Conservation (phyloP, 2,888 invertebrate genomes). For the Patella depressa region DNA sequence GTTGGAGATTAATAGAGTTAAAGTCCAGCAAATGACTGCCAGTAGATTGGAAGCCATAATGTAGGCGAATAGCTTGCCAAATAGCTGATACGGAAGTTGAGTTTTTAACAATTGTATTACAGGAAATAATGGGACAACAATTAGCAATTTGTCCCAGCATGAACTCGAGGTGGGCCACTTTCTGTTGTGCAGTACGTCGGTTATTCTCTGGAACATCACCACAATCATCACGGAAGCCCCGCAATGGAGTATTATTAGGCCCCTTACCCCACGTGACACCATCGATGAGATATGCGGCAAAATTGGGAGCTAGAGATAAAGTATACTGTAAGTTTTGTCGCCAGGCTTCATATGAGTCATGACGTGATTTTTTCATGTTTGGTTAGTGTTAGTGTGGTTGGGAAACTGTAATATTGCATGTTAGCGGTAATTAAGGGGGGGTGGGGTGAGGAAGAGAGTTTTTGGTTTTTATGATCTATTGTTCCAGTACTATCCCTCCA, state of each 20-base stretch:
- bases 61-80: slow-evolving; percentile 25
- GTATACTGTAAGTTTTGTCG: slow-evolving; percentile 38
- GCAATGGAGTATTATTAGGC: slow-evolving; percentile 13
- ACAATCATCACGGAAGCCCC: slow-evolving; percentile 24
- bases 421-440: no score
- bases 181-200: no score
- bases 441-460: no score
- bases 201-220: slow-evolving; percentile 18
- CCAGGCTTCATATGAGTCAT: slow-evolving; percentile 43
- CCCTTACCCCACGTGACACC: slow-evolving; percentile 25
- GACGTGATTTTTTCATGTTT: slow-evolving; percentile 41
- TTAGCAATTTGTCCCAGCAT: not conserved
- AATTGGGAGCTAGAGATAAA: slow-evolving; percentile 35
- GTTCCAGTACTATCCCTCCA: no score
- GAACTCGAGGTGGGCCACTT: not conserved
- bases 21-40: slow-evolving; percentile 40
- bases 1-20: slow-evolving; percentile 31
- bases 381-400: no score
- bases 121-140: not conserved
- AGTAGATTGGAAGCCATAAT: slow-evolving; percentile 37
- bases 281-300: slow-evolving; percentile 25
- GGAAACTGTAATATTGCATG: no score
- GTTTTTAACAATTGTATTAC: not conserved
- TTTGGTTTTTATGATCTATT: no score
- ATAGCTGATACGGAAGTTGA: not conserved